Conservation (phyloP, 2,888 invertebrate genomes). For the Apantesis nais region DNA sequence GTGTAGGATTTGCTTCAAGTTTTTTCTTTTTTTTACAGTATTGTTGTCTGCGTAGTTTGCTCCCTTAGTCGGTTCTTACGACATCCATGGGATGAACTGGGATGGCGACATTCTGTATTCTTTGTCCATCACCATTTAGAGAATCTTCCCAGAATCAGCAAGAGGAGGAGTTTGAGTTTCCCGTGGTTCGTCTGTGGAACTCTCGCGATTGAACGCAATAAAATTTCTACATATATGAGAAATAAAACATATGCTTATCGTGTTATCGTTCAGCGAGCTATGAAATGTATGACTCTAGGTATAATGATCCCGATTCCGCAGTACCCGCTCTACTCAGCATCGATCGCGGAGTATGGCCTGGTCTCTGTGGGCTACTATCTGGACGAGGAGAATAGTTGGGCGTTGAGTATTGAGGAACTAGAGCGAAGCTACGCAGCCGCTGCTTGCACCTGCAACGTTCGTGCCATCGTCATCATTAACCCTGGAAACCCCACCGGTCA, state of each 20-base stretch:
- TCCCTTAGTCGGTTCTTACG: too few relatives aligned
- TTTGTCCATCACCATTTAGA: too few relatives aligned
- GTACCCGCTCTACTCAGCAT: constrained; percentile 98
- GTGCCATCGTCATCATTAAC: constrained; percentile 97
- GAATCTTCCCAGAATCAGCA: too few relatives aligned
- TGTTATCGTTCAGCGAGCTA: neutral
- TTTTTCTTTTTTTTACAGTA: too few relatives aligned
- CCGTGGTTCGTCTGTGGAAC: neutral
- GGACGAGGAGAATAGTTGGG: constrained; percentile 95
- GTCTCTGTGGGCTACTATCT: constrained; percentile 95
- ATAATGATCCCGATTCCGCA: constrained; percentile 99
- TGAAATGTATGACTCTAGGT: constrained; percentile 81
- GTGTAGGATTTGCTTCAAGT: too few relatives aligned
- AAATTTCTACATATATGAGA: neutral
- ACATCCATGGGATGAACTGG: too few relatives aligned
- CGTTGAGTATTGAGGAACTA: constrained; percentile 91
- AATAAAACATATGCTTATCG: neutral
- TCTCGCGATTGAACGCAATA: neutral
- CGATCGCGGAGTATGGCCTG: constrained; percentile 96
- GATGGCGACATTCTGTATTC: too few relatives aligned
- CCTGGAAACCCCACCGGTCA: constrained; percentile 99
- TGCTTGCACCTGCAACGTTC: constrained; percentile 87
- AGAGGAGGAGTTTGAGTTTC: too few relatives aligned
- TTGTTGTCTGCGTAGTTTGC: too few relatives aligned
- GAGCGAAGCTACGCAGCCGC: constrained; percentile 90